Conservation (phyloP, 1,140 invertebrate genomes). For the Drosophila nigromelanica region DNA sequence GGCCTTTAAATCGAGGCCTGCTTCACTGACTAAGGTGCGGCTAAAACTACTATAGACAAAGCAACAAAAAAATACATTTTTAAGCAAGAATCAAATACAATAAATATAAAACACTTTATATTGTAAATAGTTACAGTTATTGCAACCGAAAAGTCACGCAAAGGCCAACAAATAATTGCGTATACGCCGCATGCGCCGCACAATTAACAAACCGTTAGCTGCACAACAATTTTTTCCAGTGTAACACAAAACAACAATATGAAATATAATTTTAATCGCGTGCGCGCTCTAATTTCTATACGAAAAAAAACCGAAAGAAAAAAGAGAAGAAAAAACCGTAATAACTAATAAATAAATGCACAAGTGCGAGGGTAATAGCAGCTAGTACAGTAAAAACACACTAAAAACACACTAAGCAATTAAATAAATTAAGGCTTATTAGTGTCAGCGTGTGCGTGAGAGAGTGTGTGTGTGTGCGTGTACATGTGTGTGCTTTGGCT, state of each 20-base stretch:
- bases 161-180: constrained; percentile 31
- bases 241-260: constrained; percentile 3
- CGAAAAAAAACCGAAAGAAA: constrained; percentile 12
- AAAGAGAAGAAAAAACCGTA: constrained; percentile 43
- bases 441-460: constrained; percentile 43
- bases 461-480: constrained; percentile 52
- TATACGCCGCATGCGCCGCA: constrained; percentile 45
- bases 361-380: constrained; percentile 21
- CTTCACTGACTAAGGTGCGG: constrained; percentile 17
- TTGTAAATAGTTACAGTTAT: no score
- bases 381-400: constrained; percentile 19
- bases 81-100: not conserved
- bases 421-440: constrained; percentile 81
- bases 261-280: constrained; percentile 35
- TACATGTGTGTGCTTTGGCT: no score
- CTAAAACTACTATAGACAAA: not conserved
- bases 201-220: constrained; percentile 26
- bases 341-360: constrained; percentile 42
- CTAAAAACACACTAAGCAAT: constrained; percentile 62
- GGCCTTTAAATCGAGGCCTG: constrained; percentile 11
- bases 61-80: not conserved
- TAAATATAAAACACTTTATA: not conserved
- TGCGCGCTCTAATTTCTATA: constrained; percentile 36
- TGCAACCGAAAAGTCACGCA: constrained; percentile 18
- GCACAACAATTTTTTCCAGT: constrained; percentile 3